Evolutionary conservation across 2,113 vertebrate species (phyloP).

Genomic region (Callospermophilus lateralis): DNA sequence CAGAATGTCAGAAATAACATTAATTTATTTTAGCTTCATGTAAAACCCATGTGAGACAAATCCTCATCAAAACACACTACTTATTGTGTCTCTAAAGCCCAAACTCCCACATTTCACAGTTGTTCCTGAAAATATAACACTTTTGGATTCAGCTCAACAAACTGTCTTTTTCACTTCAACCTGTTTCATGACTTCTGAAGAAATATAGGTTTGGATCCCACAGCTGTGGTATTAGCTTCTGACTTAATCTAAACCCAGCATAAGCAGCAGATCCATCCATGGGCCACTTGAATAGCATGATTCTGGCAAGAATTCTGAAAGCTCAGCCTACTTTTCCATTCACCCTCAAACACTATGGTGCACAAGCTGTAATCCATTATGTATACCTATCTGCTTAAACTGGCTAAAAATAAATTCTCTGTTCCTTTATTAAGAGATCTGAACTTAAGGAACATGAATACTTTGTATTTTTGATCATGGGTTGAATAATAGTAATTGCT

Average conservation of each 20-base stretch:
- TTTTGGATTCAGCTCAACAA: background rate
- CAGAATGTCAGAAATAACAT: background rate
- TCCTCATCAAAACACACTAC: background rate
- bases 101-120: background rate
- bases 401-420: background rate
- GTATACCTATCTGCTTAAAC: background rate
- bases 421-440: background rate
- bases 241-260: no score
- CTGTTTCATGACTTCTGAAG: background rate
- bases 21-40: background rate
- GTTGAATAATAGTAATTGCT: background rate
- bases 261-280: background rate
- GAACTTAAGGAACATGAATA: background rate
- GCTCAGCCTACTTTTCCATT: background rate
- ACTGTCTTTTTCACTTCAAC: background rate
- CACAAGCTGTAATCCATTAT: constrained; percentile 4
- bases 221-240: no score
- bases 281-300: background rate
- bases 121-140: background rate
- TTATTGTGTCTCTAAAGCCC: background rate
- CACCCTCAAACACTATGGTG: background rate
- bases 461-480: background rate
- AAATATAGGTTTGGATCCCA: no score
- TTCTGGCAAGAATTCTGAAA: constrained; percentile 3
- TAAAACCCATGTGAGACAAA: background rate